Conservation (phyloP, 2,797 vertebrate species). For the Anisognathus igniventris region DNA sequence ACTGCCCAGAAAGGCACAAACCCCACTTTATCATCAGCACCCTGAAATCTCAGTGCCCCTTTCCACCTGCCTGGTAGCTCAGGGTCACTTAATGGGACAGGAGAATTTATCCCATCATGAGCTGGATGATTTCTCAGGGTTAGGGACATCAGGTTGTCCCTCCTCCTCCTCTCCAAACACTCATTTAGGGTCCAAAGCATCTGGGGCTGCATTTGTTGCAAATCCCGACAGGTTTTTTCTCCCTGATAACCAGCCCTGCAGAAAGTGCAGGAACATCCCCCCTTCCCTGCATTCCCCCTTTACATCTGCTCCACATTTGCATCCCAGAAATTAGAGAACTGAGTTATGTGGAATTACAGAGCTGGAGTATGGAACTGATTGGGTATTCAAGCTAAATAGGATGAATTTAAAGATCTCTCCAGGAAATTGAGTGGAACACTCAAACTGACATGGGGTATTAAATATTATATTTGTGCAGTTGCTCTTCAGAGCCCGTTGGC, state of each 20-base stretch:
- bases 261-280: constrained; percentile 56
- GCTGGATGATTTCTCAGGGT: neutral
- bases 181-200: neutral
- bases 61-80: neutral
- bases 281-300: constrained; percentile 50
- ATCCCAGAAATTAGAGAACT: constrained; percentile 77
- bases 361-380: constrained; percentile 70
- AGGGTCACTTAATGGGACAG: rapidly evolving
- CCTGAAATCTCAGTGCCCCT: neutral
- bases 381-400: constrained; percentile 70
- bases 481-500: constrained; percentile 63
- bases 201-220: neutral
- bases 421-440: constrained; percentile 84
- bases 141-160: neutral
- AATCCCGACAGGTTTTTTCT: neutral
- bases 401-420: constrained; percentile 76
- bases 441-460: constrained; percentile 78
- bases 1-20: neutral
- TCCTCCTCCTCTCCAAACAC: neutral
- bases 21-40: rapidly evolving
- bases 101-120: neutral
- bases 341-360: constrained; percentile 67
- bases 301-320: constrained; percentile 82
- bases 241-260: constrained; percentile 26
- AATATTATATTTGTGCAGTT: constrained; percentile 68